Conservation (phyloP, 1,140 invertebrate genomes). For the Pseudomyrmex concolor region DNA sequence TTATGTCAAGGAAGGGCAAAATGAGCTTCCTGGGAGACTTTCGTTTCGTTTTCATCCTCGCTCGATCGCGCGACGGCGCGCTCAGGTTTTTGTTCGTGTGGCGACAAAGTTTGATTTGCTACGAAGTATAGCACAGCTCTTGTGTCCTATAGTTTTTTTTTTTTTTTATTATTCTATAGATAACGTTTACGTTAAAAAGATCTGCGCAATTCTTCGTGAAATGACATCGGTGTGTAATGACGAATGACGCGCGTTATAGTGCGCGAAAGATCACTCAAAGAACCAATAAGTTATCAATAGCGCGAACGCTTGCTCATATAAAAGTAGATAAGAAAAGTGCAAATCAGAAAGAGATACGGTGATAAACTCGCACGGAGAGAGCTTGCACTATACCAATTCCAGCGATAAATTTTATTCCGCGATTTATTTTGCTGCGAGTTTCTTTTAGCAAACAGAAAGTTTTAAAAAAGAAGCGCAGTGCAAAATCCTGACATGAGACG, state of each 20-base stretch:
- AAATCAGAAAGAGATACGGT: no score
- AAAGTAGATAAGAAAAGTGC: constrained; percentile 1
- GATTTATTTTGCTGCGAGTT: no score
- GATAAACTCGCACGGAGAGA: no score
- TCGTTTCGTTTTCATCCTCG: constrained; percentile 64
- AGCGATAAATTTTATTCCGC: no score
- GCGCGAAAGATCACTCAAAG: neutral
- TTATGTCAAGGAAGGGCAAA: constrained; percentile 74
- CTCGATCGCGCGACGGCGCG: constrained; percentile 59
- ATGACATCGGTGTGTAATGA: neutral
- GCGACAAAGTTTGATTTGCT: constrained; percentile 24
- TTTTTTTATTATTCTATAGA: no score
- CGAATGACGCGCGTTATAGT: neutral
- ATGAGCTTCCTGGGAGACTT: constrained; percentile 76
- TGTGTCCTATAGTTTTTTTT: no score
- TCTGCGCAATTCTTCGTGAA: neutral
- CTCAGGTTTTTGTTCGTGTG: no score
- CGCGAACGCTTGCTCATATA: neutral
- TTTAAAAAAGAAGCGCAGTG: neutral
- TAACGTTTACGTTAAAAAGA: neutral
- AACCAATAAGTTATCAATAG: constrained; percentile 32
- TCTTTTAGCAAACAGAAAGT: neutral
- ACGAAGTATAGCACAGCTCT: no score
- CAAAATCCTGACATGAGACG: neutral
- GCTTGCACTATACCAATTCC: no score